Conservation (phyloP, 1,140 invertebrate species). For the Eriocheir sinensis region DNA sequence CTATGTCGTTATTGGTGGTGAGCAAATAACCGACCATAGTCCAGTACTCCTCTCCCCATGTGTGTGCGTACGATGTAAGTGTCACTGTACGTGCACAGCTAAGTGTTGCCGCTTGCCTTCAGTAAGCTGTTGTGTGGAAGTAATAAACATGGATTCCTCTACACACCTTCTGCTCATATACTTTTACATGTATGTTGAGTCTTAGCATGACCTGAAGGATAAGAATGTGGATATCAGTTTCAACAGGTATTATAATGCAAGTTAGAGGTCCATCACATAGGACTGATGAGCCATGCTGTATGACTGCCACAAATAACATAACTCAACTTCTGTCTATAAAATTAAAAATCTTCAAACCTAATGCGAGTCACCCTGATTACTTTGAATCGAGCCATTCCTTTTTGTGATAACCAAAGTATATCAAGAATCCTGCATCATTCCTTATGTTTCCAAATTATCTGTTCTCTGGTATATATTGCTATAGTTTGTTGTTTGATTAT, state of each 20-base stretch:
- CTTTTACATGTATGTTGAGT: constrained; percentile 50
- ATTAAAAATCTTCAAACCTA: constrained; percentile 54
- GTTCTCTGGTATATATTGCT: constrained; percentile 71
- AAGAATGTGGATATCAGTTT: neutral
- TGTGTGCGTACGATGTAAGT: constrained; percentile 71
- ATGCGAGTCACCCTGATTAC: constrained; percentile 50
- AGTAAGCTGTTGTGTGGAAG: constrained; percentile 70
- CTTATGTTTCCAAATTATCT: constrained; percentile 57
- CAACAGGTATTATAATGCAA: constrained; percentile 26
- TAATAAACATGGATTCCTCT: constrained; percentile 61
- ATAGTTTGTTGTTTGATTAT: constrained; percentile 72
- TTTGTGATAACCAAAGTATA: constrained; percentile 52
- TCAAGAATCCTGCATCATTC: constrained; percentile 56
- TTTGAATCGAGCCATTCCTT: constrained; percentile 59
- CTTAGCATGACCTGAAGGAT: constrained; percentile 32
- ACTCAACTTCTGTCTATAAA: constrained; percentile 53
- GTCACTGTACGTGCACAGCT: constrained; percentile 64
- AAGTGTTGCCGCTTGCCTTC: constrained; percentile 73
- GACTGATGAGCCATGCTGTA: constrained; percentile 52
- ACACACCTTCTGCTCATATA: constrained; percentile 66
- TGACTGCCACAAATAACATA: constrained; percentile 58
- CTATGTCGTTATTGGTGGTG: constrained; percentile 52
- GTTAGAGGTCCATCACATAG: neutral
- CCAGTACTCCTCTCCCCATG: constrained; percentile 60
- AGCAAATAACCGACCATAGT: constrained; percentile 60